A percentile compares a stretch with the other conserved stretches of the same genome.
Evolutionary conservation across 2,113 vertebrate genomes (phyloP).

Genomic region (Anarhynchus alexandrinus): DNA sequence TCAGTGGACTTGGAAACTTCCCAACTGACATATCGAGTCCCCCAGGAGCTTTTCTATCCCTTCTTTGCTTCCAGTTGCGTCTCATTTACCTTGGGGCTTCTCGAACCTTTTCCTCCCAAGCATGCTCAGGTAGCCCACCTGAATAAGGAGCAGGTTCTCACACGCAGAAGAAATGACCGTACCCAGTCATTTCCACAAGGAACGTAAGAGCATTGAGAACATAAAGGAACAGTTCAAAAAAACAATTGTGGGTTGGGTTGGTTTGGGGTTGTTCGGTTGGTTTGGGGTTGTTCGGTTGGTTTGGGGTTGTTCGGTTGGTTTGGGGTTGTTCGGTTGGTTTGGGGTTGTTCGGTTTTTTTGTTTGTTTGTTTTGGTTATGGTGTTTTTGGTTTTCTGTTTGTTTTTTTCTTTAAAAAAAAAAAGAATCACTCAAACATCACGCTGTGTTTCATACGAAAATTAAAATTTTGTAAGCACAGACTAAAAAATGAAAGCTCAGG

Average conservation of each 20-base stretch:
- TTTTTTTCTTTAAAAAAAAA: neutral
- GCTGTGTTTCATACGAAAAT: neutral
- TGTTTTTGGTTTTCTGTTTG: too few species aligned
- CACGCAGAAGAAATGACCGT: neutral
- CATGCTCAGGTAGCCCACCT: neutral
- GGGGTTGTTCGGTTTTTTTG: too few species aligned
- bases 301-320: too few species aligned
- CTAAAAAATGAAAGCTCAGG: neutral
- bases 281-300: too few species aligned
- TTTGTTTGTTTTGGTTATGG: too few species aligned
- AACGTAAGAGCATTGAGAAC: neutral
- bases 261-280: too few species aligned
- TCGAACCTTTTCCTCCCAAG: neutral
- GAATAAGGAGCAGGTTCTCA: neutral
- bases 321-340: too few species aligned
- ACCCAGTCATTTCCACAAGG: neutral
- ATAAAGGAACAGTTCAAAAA: neutral
- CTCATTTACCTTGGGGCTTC: neutral
- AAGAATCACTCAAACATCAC: neutral
- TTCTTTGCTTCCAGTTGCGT: neutral
- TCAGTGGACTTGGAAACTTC: neutral
- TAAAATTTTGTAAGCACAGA: neutral
- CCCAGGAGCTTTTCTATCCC: neutral
- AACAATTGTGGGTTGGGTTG: neutral
- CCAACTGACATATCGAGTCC: neutral